These are phyloP conservation scores for Drosophila eugracilis DNA, from an alignment of 1,140 invertebrate genomes.

Conservation along the genomic window DNA sequence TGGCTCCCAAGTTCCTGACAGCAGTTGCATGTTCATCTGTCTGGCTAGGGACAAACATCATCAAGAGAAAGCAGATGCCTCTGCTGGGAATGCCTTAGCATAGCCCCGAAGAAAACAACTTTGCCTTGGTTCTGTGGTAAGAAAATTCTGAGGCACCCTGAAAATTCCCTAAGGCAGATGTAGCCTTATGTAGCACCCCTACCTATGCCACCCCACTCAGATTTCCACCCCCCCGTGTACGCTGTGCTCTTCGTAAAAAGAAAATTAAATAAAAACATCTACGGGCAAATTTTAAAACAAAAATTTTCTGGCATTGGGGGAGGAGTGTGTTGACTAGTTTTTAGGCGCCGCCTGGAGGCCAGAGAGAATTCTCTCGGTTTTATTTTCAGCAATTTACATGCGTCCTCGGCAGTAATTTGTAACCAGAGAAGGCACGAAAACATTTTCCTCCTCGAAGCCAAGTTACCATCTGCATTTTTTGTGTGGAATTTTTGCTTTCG, in stretches of 20 bases:
- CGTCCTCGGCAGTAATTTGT: conserved; percentile 63
- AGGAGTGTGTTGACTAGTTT: conserved; percentile 63
- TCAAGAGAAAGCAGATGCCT: conserved; percentile 40
- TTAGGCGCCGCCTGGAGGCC: conserved; percentile 50
- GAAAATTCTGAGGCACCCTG: conserved; percentile 31
- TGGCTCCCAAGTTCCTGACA: conserved; percentile 31
- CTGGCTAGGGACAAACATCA: conserved; percentile 47
- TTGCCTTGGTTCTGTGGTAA: conserved; percentile 31
- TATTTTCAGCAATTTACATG: conserved; percentile 70
- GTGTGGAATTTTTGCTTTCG: conserved; percentile 46
- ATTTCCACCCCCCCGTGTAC: no score
- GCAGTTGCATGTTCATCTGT: conserved; percentile 59
- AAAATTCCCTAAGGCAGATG: conserved; percentile 25
- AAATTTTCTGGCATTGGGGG: conserved; percentile 42
- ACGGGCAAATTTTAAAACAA: conserved; percentile 72
- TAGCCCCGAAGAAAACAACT: conserved; percentile 10
- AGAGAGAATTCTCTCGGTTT: conserved; percentile 18
- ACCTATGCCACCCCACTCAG: conserved; percentile 8
- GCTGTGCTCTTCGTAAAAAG: conserved; percentile 56
- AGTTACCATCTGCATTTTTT: background rate
- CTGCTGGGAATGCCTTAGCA: conserved; percentile 17
- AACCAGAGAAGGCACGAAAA: conserved; percentile 46
- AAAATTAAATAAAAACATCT: conserved; percentile 81
- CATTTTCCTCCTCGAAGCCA: conserved; percentile 24
- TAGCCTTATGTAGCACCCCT: no score